Evolutionary conservation across 2,888 invertebrate species (phyloP).

Genomic region (Tuta absoluta): DNA sequence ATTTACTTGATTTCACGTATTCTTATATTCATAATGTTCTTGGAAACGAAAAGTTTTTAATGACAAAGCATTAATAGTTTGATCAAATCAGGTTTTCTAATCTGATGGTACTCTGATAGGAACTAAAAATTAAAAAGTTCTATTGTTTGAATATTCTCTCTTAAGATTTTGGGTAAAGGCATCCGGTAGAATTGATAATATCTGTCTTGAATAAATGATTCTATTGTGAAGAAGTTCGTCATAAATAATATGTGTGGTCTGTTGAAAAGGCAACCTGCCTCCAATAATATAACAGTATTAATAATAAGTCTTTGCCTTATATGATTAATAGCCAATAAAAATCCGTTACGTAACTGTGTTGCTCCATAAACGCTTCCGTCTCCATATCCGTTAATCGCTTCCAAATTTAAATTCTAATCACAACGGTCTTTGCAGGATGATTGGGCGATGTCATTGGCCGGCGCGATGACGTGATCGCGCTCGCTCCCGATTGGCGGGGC

Average conservation of each 20-base stretch:
- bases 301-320: conserved; percentile 9
- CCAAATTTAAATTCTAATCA: conserved; percentile 47
- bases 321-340: conserved; percentile 16
- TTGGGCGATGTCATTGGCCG: conserved; percentile 39
- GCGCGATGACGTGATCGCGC: conserved; percentile 51
- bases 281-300: conserved; percentile 9
- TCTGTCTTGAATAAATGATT: not conserved
- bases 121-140: not conserved
- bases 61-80: not conserved
- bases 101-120: too few relatives aligned
- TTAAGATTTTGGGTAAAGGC: not conserved
- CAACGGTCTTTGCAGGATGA: conserved; percentile 39
- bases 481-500: conserved; percentile 54
- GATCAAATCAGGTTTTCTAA: not conserved
- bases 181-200: not conserved
- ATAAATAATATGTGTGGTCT: not conserved
- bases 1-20: not conserved
- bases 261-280: not conserved
- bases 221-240: not conserved
- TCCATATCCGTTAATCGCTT: conserved; percentile 46
- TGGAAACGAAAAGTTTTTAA: not conserved
- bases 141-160: not conserved
- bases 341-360: conserved; percentile 56
- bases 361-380: conserved; percentile 43
- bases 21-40: too few relatives aligned